A percentile compares a stretch with the other conserved stretches of the same genome.
phyloP scores from a whole-genome alignment of 2,113 vertebrate genomes.

The Lontra canadensis region DNA sequence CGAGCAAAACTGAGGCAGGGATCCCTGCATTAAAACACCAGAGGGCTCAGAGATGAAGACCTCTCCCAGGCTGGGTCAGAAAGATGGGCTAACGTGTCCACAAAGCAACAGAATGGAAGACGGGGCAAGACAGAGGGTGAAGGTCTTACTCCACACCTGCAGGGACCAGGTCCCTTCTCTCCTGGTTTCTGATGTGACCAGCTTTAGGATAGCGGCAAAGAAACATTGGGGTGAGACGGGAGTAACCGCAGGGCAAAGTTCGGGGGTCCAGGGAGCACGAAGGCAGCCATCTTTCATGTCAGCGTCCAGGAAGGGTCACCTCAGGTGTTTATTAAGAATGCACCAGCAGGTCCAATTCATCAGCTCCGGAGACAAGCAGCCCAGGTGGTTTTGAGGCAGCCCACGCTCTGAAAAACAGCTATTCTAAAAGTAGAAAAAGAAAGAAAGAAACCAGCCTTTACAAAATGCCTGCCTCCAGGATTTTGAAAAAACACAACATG shows the following conservation, averaged over 20 bases:
- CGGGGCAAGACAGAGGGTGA: accelerated
- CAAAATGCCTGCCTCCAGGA: not conserved
- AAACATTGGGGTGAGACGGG: not conserved
- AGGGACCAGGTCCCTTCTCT: not conserved
- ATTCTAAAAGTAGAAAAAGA: not conserved
- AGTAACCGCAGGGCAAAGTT: not conserved
- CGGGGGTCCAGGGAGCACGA: not conserved
- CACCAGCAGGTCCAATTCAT: not conserved
- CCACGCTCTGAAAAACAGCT: not conserved
- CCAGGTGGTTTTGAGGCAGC: not conserved
- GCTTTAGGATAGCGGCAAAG: not conserved
- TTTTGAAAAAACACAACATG: not conserved
- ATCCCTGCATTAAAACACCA: not conserved
- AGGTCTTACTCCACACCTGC: not conserved
- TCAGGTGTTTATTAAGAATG: not conserved
- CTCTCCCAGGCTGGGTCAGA: not conserved
- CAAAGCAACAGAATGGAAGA: not conserved
- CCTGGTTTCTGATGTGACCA: not conserved
- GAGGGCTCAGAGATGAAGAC: not conserved
- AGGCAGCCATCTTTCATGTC: not conserved
- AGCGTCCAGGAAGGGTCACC: not conserved
- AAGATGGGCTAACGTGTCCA: not conserved
- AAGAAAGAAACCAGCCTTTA: not conserved
- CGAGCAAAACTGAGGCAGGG: not conserved
- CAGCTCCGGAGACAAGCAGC: not conserved